These are phyloP conservation scores for Oasisia sp. DNA, from an alignment of 2,888 invertebrate genomes.

Conservation along the genomic window DNA sequence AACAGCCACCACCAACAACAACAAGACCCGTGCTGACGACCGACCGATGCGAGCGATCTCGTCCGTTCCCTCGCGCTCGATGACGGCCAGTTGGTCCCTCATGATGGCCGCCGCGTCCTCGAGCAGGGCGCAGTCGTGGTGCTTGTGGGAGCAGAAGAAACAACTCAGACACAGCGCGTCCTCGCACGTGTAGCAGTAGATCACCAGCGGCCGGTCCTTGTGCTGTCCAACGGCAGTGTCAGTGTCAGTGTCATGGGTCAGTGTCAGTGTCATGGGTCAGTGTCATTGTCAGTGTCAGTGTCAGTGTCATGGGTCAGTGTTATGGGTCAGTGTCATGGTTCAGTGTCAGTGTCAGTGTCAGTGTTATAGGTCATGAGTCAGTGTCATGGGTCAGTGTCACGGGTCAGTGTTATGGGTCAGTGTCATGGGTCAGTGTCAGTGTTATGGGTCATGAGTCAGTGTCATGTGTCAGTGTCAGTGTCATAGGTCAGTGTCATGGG, in stretches of 20 bases:
- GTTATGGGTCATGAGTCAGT: too few species aligned
- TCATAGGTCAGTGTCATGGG: not conserved
- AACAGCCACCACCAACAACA: too few species aligned
- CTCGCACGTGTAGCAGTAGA: conserved; percentile 13
- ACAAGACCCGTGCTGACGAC: not conserved
- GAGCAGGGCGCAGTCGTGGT: conserved; percentile 10
- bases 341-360: too few species aligned
- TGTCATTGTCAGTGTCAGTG: not conserved
- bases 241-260: not conserved
- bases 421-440: not conserved
- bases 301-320: too few species aligned
- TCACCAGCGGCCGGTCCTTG: conserved; percentile 4
- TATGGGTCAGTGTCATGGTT: too few species aligned
- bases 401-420: not conserved
- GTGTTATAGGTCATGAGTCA: too few species aligned
- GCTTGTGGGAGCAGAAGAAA: not conserved
- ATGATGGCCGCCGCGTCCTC: not conserved
- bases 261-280: not conserved
- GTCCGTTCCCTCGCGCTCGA: not conserved
- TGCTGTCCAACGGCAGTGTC: not conserved
- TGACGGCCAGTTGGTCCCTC: not conserved
- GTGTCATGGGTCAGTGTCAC: too few species aligned
- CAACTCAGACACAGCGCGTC: not conserved
- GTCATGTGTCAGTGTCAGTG: not conserved
- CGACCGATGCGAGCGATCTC: not conserved